Percentiles rank a stretch among this genome's conserved stretches.
Evolutionary conservation across 2,888 invertebrate genomes (phyloP).

Genomic region (Ectemnius cavifrons): DNA sequence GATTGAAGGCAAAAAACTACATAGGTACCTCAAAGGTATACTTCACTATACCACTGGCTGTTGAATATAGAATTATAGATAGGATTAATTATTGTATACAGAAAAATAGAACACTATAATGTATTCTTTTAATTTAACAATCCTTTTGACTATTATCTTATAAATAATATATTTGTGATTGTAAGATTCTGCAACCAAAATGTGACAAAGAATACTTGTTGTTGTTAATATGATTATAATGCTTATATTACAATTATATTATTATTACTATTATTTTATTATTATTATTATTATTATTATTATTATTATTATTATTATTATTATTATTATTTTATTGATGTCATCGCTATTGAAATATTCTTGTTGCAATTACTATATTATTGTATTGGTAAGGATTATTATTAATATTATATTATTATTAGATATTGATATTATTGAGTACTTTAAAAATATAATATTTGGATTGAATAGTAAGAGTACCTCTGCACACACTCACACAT

Average conservation of each 20-base stretch:
- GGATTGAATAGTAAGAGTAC: slow-evolving; percentile 75
- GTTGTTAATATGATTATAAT: slow-evolving; percentile 78
- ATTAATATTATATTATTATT: slow-evolving; percentile 65
- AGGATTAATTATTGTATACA: slow-evolving; percentile 77
- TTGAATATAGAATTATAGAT: slow-evolving; percentile 78
- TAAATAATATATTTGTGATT: slow-evolving; percentile 78
- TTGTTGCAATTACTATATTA: slow-evolving; percentile 74
- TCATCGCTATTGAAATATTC: slow-evolving; percentile 71
- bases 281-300: slow-evolving; percentile 61
- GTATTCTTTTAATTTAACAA: slow-evolving; percentile 76
- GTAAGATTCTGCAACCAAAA: slow-evolving; percentile 78
- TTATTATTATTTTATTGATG: slow-evolving; percentile 67
- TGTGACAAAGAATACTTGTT: slow-evolving; percentile 78
- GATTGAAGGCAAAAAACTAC: slow-evolving; percentile 70
- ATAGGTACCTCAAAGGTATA: slow-evolving; percentile 78
- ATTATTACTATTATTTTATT: slow-evolving; percentile 61
- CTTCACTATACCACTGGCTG: slow-evolving; percentile 78
- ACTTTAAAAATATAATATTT: slow-evolving; percentile 74
- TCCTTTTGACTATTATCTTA: slow-evolving; percentile 75
- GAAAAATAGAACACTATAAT: slow-evolving; percentile 74
- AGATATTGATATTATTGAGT: slow-evolving; percentile 75
- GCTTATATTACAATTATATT: slow-evolving; percentile 70
- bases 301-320: slow-evolving; percentile 62
- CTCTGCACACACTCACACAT: slow-evolving; percentile 67
- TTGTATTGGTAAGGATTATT: slow-evolving; percentile 66